These are phyloP conservation scores for Bucorvus abyssinicus DNA, from an alignment of 2,797 vertebrate genomes.

Conservation along the genomic window DNA sequence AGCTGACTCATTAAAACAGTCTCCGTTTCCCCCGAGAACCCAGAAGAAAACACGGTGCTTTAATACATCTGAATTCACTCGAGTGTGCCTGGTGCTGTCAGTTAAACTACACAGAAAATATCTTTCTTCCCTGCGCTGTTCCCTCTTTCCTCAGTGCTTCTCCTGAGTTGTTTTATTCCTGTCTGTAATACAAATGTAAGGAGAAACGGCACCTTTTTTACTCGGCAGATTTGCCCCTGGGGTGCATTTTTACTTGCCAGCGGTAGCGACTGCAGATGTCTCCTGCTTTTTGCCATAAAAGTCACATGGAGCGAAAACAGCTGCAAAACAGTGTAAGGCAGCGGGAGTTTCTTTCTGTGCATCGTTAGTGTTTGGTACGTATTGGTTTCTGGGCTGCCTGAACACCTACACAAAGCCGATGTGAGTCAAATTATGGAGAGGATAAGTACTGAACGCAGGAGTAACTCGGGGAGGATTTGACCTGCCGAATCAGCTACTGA, in stretches of 20 bases:
- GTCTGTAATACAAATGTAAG: background rate
- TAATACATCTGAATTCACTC: background rate
- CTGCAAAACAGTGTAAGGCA: background rate
- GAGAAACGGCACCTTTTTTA: background rate
- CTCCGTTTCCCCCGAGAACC: background rate
- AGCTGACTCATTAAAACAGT: constrained; percentile 5
- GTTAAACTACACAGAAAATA: background rate
- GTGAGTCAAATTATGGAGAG: background rate
- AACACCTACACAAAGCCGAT: background rate
- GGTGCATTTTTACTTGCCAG: constrained; percentile 9
- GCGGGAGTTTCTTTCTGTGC: background rate
- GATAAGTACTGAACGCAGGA: background rate
- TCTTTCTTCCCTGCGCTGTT: background rate
- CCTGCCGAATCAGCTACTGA: background rate
- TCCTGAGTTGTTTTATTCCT: background rate
- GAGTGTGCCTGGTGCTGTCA: background rate
- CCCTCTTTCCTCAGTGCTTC: background rate
- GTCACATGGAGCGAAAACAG: background rate
- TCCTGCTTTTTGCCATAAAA: constrained; percentile 9
- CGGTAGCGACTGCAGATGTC: background rate
- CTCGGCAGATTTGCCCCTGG: background rate
- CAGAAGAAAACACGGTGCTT: background rate
- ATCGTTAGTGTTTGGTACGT: background rate
- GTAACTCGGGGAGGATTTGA: background rate
- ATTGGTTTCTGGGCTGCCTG: background rate